A percentile compares a stretch with the other conserved stretches of the same genome.
phyloP scores from a whole-genome alignment of 2,113 vertebrate genomes.

The Cichladusa arquata region DNA sequence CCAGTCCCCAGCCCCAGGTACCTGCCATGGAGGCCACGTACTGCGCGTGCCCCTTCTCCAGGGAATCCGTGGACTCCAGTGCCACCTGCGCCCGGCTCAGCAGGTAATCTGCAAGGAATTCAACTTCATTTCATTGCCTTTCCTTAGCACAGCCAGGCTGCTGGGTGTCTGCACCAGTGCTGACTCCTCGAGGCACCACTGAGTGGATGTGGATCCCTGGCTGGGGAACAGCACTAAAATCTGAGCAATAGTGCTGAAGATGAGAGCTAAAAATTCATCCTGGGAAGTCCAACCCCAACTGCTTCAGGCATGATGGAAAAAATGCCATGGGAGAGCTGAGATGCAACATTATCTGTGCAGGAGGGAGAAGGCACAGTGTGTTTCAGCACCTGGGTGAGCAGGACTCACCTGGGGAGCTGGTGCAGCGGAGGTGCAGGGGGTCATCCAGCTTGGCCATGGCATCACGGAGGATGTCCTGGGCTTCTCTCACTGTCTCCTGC shows the following conservation, averaged over 20 bases:
- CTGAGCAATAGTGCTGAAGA: background rate
- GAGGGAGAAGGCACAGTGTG: background rate
- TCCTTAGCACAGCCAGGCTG: fast-evolving
- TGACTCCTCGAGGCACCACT: fast-evolving
- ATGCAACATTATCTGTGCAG: fast-evolving
- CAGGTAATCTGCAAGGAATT: conserved; percentile 84
- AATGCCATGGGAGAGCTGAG: background rate
- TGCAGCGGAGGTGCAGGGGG: conserved; percentile 90
- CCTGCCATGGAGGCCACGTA: conserved; percentile 84
- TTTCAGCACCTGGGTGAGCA: fast-evolving
- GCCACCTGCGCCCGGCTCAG: conserved; percentile 86
- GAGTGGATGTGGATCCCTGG: fast-evolving
- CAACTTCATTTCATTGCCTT: background rate
- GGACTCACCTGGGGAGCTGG: conserved; percentile 88
- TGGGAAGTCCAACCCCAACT: background rate
- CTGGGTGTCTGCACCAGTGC: fast-evolving
- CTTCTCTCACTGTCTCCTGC: conserved; percentile 82
- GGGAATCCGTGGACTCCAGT: conserved; percentile 77
- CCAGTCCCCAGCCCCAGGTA: conserved; percentile 41
- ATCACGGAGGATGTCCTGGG: conserved; percentile 84
- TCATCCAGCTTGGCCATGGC: conserved; percentile 88
- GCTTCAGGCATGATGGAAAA: background rate
- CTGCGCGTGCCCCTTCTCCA: conserved; percentile 83
- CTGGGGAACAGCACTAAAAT: background rate
- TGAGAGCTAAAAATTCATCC: background rate